Base-by-base conservation (phyloP, 2,113 vertebrate genomes). In the Chaetodon trifascialis region DNA sequence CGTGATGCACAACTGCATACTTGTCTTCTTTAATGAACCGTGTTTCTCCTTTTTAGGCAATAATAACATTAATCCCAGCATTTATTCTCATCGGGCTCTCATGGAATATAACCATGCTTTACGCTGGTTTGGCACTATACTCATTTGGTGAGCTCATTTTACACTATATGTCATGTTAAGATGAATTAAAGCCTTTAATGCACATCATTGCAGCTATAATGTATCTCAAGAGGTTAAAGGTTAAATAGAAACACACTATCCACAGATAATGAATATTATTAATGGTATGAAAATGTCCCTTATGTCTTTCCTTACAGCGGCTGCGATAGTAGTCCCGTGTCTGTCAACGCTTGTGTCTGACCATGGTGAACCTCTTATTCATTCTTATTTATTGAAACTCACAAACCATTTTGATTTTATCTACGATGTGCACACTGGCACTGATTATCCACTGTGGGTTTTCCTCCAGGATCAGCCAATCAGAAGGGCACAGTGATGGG, bases 401-500 rank as follows among this genome's bases (percentile, higher is more conserved):
- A 60, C 1, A 40, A 63, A 42, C 7, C 2, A 8, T 59, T 76
- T 49, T 51, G 1, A 44, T 47, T 23, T 64, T 12, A 0, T 23
- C n/a, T 38, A 19, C 58, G 5, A 16, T 25, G 3, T 40, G 10
- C 6, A 55, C 23, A 11, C 1, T 65, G 30, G 60, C 40, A 1
- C 65, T 85, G 25, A 63, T 83, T 23, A 69, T 68, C 38, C 2
- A 5, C 11, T 54, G 46, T 42, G 72, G 38, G 36, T 42, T 1
- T 58, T 82, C 23, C 56, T 84, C 23, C 87, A 99, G 98, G 98
- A 11, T 94, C 96, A 0, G 95, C 95, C 0, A 80, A 88, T 88
- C 98, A 99, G 92, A 99, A 99, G 36, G 98, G 98, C 23, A 96
- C 96, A 0, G 92, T 99, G 47, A 99, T 99, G 98, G 98, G 98